These are phyloP conservation scores for Hylomyscus alleni DNA, from an alignment of 2,797 vertebrate species.

Conservation along the genomic window DNA sequence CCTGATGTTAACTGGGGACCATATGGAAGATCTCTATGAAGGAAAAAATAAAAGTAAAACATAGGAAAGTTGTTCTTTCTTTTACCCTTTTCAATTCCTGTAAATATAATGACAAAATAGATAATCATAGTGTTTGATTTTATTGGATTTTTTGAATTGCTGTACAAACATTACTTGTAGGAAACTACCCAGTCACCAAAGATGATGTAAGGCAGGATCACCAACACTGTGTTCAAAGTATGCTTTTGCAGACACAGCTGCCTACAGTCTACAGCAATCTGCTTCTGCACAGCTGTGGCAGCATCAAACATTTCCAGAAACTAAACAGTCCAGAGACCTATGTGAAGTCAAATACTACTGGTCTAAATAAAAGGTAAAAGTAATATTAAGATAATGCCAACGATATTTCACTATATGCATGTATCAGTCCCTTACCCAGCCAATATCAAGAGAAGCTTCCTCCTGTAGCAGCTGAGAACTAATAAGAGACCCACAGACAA, in stretches of 20 bases:
- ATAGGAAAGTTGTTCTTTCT: neutral
- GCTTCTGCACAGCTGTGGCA: neutral
- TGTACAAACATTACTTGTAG: neutral
- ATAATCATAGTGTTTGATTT: neutral
- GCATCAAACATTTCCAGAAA: neutral
- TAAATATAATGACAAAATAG: neutral
- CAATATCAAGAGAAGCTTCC: no score
- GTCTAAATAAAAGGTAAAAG: neutral
- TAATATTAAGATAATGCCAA: neutral
- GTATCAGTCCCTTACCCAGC: neutral
- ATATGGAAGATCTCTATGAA: neutral
- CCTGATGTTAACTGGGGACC: neutral
- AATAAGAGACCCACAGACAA: neutral
- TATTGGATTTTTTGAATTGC: neutral
- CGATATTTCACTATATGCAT: neutral
- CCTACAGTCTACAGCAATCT: neutral
- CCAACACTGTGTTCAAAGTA: neutral
- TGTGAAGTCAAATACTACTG: neutral
- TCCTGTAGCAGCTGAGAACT: no score
- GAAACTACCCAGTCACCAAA: neutral
- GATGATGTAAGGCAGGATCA: neutral
- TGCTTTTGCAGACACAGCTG: neutral
- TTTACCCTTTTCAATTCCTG: neutral
- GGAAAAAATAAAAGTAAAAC: neutral
- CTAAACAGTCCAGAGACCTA: neutral